Base-by-base conservation (phyloP, 2,113 vertebrate genomes). In the Entosphenus tridentatus region DNA sequence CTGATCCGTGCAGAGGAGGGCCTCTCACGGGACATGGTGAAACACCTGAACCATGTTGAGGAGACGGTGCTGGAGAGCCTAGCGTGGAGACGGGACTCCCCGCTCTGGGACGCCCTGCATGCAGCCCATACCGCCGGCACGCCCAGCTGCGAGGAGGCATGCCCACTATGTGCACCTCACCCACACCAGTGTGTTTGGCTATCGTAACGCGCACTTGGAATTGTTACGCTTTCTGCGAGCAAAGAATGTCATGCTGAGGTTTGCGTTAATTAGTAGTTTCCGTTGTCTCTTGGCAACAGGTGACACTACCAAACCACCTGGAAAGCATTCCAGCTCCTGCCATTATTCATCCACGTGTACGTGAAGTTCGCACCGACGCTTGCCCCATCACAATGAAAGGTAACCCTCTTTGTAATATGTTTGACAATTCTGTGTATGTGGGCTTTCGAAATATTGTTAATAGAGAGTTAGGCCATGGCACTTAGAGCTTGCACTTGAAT, bases 1-100 rank as follows among this genome's bases (percentile, higher is more conserved):
- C 84, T 96, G 10, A 96, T 98, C 75, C 89, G 93, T 1, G 87
- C 89, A 2, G 93, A 96, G 76, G 92, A 98, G 3, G 86, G 90
- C 2, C 83, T 98, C 55, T 96, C 92, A 70, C 83, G 93, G 68
- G 93, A 96, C 78, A 92, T 95, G 86, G 89, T 98, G 69, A 98
- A 98, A 75, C 93, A 98, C 21, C 79, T 98, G 69, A 98, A 96
- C 75, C 84, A 79, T 73, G 86, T 95, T 0, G 93, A 98, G 80
- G 93, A 98, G 73, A 88, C 95, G 73, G 89, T 98, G 59, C 80
- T 98, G 21, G 92, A 98, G 78, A 87, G 81, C 71, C 79, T 82
- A 2, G 89, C 93, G 9, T 98, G 93, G 93, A 82, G 75, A 2
- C 69, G 65, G 1, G 81, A 83, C 76, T 98, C 93, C 0, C 86